Evolutionary conservation across 1,140 invertebrate genomes (phyloP), one percentile per base, ranked within the genome.

Genomic region (Bombyx mandarina): DNA sequence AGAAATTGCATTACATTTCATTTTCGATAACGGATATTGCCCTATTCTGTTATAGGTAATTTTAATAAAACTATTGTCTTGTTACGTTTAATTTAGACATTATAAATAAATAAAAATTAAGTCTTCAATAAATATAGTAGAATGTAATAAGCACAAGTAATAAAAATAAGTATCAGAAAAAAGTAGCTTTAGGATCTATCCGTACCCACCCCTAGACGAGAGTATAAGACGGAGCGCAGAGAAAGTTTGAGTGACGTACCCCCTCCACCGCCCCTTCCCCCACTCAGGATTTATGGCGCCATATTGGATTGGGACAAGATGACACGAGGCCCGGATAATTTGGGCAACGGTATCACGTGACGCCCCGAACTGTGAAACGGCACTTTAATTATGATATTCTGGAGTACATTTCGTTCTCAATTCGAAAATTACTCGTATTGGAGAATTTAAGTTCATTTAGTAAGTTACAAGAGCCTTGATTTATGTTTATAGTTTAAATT

Each of bases 221-320:
- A 83, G 66, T 73, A 73, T 72, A 82, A 85, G 82, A 87, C 82
- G 79, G 79, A 79, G 80, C 74, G 77, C 81, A 75, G 84, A 86
- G 82, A 86, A 87, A 86, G 84, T 87, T 87, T 87, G 84, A 86
- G 84, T 87, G 82, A 86, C 82, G 79, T 83, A 56, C 82, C 81
- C 83, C 82, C 80, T 71, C 78, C 68, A 67, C 63, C 62, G 64
- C 71, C 68, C 63, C 77, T 64, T 52, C 63, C 71, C 72, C 78
- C 73, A 64, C 65, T 65, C 69, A 87, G 79, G 81, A 87, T 87
- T 87, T 87, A 87, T 83, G 79, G 81, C 81, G 84, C 84, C 82
- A 86, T 87, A 87, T 87, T 87, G 84, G 84, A 87, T 87, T 83
- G 82, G 82, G 82, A 85, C 84, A 87, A 87, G 82, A 87, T 87